phyloP scores from a whole-genome alignment of 1,140 invertebrate species.

The Drosophila lini region DNA sequence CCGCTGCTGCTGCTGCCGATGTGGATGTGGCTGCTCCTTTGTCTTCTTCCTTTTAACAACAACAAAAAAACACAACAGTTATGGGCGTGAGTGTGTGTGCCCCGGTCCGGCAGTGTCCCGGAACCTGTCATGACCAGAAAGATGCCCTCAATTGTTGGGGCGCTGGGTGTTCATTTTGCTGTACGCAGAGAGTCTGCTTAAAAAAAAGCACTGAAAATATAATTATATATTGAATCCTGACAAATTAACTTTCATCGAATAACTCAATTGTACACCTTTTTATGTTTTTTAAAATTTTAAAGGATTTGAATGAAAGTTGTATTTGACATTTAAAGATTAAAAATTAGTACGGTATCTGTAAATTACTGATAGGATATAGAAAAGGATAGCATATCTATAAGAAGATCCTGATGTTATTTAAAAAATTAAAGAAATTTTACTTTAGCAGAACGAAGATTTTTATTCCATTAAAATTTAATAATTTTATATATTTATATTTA shows the following conservation, averaged over 20 bases:
- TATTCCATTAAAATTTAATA: neutral
- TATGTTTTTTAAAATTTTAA: neutral
- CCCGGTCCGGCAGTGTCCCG: conserved; percentile 42
- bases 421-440: neutral
- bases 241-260: conserved; percentile 5
- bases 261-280: neutral
- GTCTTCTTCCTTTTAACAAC: conserved; percentile 28
- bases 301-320: too few species aligned
- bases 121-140: conserved; percentile 62
- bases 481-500: too few species aligned
- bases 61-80: conserved; percentile 37
- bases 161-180: conserved; percentile 31
- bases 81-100: conserved; percentile 36
- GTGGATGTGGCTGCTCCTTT: conserved; percentile 43
- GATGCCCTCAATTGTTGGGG: conserved; percentile 51
- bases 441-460: neutral
- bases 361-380: too few species aligned
- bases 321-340: neutral
- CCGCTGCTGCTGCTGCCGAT: conserved; percentile 38
- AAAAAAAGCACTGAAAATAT: conserved; percentile 15
- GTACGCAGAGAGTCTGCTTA: neutral
- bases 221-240: conserved; percentile 16
- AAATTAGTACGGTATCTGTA: too few species aligned
- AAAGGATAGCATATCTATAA: neutral
- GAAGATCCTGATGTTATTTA: neutral